These are phyloP conservation scores for Clarias platycephalus DNA, from an alignment of 2,797 vertebrate species.

Conservation along the genomic window DNA sequence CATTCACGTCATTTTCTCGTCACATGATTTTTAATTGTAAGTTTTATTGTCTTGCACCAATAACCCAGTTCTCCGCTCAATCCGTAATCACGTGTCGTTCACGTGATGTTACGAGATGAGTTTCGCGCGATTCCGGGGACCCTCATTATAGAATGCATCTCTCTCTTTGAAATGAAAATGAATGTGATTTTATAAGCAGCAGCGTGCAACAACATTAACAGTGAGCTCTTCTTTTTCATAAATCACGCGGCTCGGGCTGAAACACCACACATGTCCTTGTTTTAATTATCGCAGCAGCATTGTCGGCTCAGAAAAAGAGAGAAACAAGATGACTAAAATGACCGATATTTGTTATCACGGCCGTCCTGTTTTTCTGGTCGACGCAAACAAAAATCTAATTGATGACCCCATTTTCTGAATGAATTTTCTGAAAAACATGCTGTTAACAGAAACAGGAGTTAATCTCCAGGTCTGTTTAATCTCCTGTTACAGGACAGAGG, in stretches of 20 bases:
- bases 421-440: slow-evolving; percentile 24
- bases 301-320: background rate
- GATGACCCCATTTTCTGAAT: slow-evolving; percentile 38
- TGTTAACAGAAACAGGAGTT: slow-evolving; percentile 27
- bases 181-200: background rate
- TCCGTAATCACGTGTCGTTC: background rate
- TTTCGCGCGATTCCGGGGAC: background rate
- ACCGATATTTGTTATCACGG: slow-evolving; percentile 22
- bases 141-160: background rate
- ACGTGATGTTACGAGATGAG: background rate
- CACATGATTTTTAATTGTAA: background rate
- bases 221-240: background rate
- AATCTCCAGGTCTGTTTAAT: slow-evolving; percentile 21
- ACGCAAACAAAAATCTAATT: slow-evolving; percentile 15
- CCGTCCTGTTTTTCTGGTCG: slow-evolving; percentile 13
- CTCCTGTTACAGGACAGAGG: slow-evolving; percentile 30
- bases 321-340: slow-evolving; percentile 26
- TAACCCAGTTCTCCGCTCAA: too few relatives aligned
- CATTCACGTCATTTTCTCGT: background rate
- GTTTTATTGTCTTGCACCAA: background rate
- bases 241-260: background rate
- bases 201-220: background rate
- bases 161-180: background rate
- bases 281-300: slow-evolving; percentile 17
- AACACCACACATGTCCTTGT: background rate